Evolutionary conservation across 2,113 vertebrate genomes (phyloP).

Genomic region (Phalacrocorax pelagicus): DNA sequence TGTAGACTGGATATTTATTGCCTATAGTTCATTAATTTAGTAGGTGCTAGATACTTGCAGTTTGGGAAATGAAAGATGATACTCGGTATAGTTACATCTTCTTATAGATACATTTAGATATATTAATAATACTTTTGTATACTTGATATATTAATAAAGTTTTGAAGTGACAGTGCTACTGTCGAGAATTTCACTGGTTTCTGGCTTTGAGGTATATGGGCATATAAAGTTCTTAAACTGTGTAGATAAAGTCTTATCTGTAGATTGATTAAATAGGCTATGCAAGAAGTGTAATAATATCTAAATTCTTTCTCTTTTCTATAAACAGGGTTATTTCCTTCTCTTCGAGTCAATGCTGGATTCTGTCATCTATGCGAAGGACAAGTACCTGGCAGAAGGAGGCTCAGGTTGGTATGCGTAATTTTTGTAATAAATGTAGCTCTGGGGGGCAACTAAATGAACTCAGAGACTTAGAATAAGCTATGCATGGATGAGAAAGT

Average conservation of each 20-base stretch:
- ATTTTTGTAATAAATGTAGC: conserved; percentile 61
- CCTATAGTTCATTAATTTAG: not conserved
- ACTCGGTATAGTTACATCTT: not conserved
- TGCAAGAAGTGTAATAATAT: not conserved
- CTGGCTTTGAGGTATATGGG: not conserved
- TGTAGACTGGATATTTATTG: not conserved
- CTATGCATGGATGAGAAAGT: conserved; percentile 67
- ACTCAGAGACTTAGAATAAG: conserved; percentile 49
- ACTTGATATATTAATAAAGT: no score
- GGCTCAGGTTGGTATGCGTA: conserved; percentile 85
- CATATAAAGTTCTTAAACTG: not conserved
- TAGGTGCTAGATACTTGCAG: not conserved
- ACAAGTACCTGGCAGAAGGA: conserved; percentile 85
- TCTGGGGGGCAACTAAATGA: conserved; percentile 45
- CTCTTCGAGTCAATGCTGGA: conserved; percentile 98
- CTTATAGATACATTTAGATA: no score
- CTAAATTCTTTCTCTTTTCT: not conserved
- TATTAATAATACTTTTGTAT: no score
- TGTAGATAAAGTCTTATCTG: not conserved
- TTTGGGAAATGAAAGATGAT: not conserved
- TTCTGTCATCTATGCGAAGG: conserved; percentile 91
- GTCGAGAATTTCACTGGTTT: not conserved
- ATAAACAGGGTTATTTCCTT: conserved; percentile 91
- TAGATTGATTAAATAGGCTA: not conserved
- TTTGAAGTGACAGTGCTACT: not conserved